Base-by-base conservation (phyloP, 2,888 invertebrate species). In the Pachymerium ferrugineum region DNA sequence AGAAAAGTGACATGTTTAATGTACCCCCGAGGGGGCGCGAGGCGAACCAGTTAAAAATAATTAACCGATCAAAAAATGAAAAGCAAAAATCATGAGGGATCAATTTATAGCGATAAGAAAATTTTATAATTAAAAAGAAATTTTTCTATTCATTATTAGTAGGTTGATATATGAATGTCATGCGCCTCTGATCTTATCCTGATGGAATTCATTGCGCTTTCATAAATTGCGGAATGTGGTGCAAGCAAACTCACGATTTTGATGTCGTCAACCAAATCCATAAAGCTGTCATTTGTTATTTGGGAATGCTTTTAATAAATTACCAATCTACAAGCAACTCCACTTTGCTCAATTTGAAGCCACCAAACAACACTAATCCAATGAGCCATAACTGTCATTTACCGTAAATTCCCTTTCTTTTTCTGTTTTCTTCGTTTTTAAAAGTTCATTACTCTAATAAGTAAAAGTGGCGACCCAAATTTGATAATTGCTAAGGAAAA, bases 251-350 rank as follows among this genome's bases (percentile, higher is more conserved):
- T 33, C 33, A 16, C 69, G 33, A 69, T 33, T 14, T 69, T 69
- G 31, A 69, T 30, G 69, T 69, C 69, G 62, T 62, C 62, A 62
- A 62, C 62, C 62, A 62, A 62, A 62, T 62, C 62, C 62, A 62
- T 62, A 62, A 62, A 62, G 62, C 62, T 62, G 62, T 62, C 62
- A 62, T 62, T 62, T 62, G 62, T 62, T 62, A 62, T 62, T 62
- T 62, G 62, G 25, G 25, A 62, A 62, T 62, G 62, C 62, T 62
- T 62, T 62, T 62, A 62, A 62, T 62, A 62, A 62, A 62, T 62
- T 62, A 62, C 62, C 62, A 62, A 62, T 62, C 28, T 62, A 62
- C 62, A 62, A 62, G 62, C 62, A 62, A 62, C 62, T 62, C 62
- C 62, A 62, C 62, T 62, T 62, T 62, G 62, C 62, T 25, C 62